Evolutionary conservation across 2,888 invertebrate genomes (phyloP), one percentile per base, ranked within the genome.

Genomic region (Liodrosophila aerea): DNA sequence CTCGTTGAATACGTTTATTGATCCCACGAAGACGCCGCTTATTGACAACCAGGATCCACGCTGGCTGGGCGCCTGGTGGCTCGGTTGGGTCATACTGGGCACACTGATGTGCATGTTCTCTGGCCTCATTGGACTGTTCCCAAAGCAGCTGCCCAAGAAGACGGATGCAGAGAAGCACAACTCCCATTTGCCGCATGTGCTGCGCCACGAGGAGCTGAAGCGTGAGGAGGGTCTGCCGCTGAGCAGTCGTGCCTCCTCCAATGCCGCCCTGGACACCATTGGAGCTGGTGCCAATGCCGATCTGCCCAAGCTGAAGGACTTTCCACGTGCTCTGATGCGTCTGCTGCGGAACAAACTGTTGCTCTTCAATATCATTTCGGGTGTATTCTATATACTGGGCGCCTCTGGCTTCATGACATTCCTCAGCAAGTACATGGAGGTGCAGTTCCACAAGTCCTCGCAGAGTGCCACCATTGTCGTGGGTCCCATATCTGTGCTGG

Each of bases 41-140:
- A 93, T 93, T 29, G 91, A 91, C 40, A 90, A 90, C 40, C 91
- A 91, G 54, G 93, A 93, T 87, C 93, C 94, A 1, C 90, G 94
- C 69, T 95, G 94, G 94, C 87, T 90, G 68, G 95, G 94, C 13
- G 94, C 94, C 7, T 95, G 94, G 94, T 95, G 94, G 94, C 89
- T 94, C n/a, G 94, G 93, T 9, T 92, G 92, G 92, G 91, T 92
- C 16, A 89, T 92, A 29, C 65, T 91, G 7, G 90, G 90, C 8
- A 85, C 89, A 0, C 86, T 92, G 0, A 93, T 94, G 92, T 88
- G 92, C 12, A 69, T 93, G 13, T 92, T 93, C 60, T 91, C 93
- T 0, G 82, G 93, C 9, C 88, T 94, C 1, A 92, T 95, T 61
- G 93, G 93, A 0, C 90, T 93, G 77, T 95, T 94, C 75, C 94